Evolutionary conservation across 1,140 invertebrate genomes (phyloP).

Genomic region (Gonatopus flavifemur): DNA sequence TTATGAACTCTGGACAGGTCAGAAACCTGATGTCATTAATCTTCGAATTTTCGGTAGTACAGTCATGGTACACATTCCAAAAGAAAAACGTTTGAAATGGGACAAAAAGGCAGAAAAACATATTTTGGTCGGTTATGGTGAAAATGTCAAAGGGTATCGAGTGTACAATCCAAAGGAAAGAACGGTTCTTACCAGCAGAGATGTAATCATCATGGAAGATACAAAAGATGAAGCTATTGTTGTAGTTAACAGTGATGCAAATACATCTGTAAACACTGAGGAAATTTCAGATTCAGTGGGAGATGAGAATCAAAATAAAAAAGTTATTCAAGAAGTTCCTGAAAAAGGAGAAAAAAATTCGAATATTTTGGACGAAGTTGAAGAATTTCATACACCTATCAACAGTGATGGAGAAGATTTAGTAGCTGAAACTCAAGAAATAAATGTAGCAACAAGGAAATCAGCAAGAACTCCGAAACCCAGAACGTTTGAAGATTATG

Average conservation of each 20-base stretch:
- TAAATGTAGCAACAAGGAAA: too few relatives aligned
- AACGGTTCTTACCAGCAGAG: neutral
- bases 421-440: too few relatives aligned
- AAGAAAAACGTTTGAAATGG: conserved; percentile 42
- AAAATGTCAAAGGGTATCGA: conserved; percentile 39
- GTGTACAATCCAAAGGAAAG: conserved; percentile 29
- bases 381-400: too few relatives aligned
- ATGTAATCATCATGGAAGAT: neutral
- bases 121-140: conserved; percentile 46
- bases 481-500: too few relatives aligned
- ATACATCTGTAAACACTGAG: neutral
- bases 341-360: too few relatives aligned
- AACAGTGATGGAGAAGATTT: too few relatives aligned
- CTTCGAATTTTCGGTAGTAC: conserved; percentile 49
- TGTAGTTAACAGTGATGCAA: too few relatives aligned
- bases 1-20: conserved; percentile 45
- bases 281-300: neutral
- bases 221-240: neutral
- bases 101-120: conserved; percentile 37
- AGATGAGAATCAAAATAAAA: neutral
- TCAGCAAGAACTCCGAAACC: too few relatives aligned
- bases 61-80: conserved; percentile 46
- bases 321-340: too few relatives aligned
- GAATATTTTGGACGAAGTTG: too few relatives aligned
- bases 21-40: conserved; percentile 51